Conservation (phyloP, 1,140 invertebrate genomes). For the Cyclina sinensis region DNA sequence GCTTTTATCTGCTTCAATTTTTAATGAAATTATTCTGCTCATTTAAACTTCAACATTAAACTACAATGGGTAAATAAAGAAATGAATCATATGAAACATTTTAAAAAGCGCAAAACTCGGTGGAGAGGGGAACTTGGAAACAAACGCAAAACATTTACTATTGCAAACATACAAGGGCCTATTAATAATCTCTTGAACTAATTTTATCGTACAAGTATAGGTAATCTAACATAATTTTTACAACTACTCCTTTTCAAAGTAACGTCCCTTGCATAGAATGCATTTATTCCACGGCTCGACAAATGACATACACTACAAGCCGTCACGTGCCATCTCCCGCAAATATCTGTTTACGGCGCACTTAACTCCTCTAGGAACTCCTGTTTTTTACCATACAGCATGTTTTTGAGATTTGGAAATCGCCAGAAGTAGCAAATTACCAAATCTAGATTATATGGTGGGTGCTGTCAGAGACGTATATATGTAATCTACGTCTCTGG, state of each 20-base stretch:
- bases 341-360: constrained; percentile 1
- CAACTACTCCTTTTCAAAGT: not conserved
- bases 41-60: too few relatives aligned
- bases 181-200: not conserved
- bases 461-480: not conserved
- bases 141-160: too few relatives aligned
- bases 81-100: too few relatives aligned
- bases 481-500: constrained; percentile 5
- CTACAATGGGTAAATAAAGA: too few relatives aligned
- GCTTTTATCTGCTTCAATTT: too few relatives aligned
- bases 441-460: not conserved
- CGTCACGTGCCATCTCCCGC: constrained; percentile 13
- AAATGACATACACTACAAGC: not conserved
- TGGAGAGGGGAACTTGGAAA: too few relatives aligned
- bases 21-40: too few relatives aligned
- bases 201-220: not conserved
- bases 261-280: not conserved
- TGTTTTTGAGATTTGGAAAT: not conserved
- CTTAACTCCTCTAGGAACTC: not conserved
- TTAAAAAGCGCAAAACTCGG: too few relatives aligned
- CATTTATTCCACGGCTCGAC: not conserved
- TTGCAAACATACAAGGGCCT: too few relatives aligned
- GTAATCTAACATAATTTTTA: not conserved
- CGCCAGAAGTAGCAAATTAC: not conserved
- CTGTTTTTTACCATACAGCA: not conserved